Evolutionary conservation across 2,888 invertebrate species (phyloP), one percentile per base, ranked within the genome.

Genomic region (Rhopalosiphum nymphaeae): DNA sequence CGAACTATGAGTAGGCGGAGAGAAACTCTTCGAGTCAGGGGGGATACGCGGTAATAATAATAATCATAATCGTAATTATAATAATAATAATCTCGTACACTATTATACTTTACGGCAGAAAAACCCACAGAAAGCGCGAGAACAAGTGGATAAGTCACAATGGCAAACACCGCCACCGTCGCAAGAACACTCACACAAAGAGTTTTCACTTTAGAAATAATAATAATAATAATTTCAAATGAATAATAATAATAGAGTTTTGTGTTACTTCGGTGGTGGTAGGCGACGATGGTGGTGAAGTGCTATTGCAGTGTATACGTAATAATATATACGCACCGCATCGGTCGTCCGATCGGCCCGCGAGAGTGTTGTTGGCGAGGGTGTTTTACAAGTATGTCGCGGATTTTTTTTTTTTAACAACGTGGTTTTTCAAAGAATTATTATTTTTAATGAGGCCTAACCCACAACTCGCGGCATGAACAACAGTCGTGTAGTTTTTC

Each of bases 361-460:
- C 26, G 61, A 93, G 89, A 89, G 89, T 93, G 93, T 89, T 44
- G 86, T 61, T 57, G 89, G 46, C 87, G 56, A 78, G 93, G 89
- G 93, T 93, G 93, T 90, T 93, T 90, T 86, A 89, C 42, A 85
- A 93, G 93, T 93, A 90, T 86, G 78, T 89, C 85, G 93, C 93
- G 89, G 93, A 61, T 49, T 93, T 91, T 67, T 42, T 44, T 89
- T 89, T 57, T 86, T 61, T 90, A 85, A 93, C 85, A 89, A 90
- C 57, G 89, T 29, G 46, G 46, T 84, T 93, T 84, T 93, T 93
- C 89, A 93, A 93, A 93, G 93, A 90, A 93, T 93, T 93, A 93
- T 93, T 90, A 93, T 93, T 93, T 93, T 93, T 93, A 93, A 93
- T 93, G 93, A 93, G 93, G 93, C 85, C 85, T 89, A 93, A 90